Base-by-base conservation (phyloP, 2,797 vertebrate genomes). In the Pogonophryne albipinna region DNA sequence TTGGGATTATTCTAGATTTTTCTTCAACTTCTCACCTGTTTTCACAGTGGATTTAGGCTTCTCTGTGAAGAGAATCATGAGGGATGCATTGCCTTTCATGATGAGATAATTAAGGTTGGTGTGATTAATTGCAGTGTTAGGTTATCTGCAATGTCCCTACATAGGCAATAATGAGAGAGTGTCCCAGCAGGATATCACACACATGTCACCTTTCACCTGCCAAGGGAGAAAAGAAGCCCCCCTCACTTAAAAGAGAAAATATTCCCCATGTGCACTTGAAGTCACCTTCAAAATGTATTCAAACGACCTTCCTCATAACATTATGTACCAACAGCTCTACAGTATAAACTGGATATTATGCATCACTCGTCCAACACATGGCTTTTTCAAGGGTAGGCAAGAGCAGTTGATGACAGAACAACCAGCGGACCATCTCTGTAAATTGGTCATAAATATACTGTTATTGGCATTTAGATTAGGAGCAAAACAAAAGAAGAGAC, bases 51-150 rank as follows among this genome's bases (percentile, higher is more conserved):
- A 71, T 60, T 6, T 2, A 10, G 1, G 15, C 38, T 76, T 64
- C 66, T 61, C 75, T 64, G 34, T 83, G 76, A 74, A 79, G 76
- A 71, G 27, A 76, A 68, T 55, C 9, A 49, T 50, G 27, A 84
- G 68, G 67, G 80, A 87, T 82, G 69, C 89, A 83, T 82, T 78
- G 76, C 55, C 62, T 87, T 88, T 88, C 76, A 81, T 89, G 88
- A 90, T 90, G 76, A 92, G 88, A 93, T 94, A 90, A 93, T 94
- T 92, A 93, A 88, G 79, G 69, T 80, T 84, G 80, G 71, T 90
- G 85, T 91, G 89, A 93, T 94, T 93, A 89, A 94, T 93, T 89
- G 85, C 83, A 77, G 70, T 74, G 78, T 77, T 85, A 85, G 82
- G 82, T 91, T 91, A 92, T 92, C 89, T 87, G 84, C 83, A 87